Percentiles rank a stretch among this genome's conserved stretches.
Conservation (phyloP, 2,888 invertebrate genomes). For the Oegoconia quadripuncta region DNA sequence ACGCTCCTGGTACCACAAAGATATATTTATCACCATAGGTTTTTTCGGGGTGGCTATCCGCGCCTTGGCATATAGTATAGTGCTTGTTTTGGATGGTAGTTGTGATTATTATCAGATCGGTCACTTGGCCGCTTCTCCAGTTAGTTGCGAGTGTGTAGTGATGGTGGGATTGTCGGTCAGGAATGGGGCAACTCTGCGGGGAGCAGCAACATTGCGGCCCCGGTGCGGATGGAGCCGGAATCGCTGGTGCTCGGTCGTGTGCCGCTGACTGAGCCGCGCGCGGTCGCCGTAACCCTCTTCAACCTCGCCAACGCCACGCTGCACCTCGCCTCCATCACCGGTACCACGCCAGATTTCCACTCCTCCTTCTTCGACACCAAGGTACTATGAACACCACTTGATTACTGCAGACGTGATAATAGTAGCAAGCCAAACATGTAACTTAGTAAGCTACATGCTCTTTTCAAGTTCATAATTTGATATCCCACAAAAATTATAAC, state of each 20-base stretch:
- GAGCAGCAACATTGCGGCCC: conserved; percentile 27
- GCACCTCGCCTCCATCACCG: conserved; percentile 95
- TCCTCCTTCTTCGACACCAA: conserved; percentile 98
- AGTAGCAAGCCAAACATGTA: too few species aligned
- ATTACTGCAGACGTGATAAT: too few species aligned
- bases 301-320: conserved; percentile 94
- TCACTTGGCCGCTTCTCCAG: too few species aligned
- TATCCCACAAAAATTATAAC: too few species aligned
- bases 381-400: too few species aligned
- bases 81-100: not conserved
- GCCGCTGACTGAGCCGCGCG: conserved; percentile 92
- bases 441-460: too few species aligned
- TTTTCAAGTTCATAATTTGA: too few species aligned
- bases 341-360: conserved; percentile 96
- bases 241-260: conserved; percentile 78
- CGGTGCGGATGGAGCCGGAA: conserved; percentile 66
- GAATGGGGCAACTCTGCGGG: conserved; percentile 19
- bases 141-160: conserved; percentile 41
- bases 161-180: conserved; percentile 44
- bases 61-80: not conserved
- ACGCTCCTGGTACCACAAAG: too few species aligned
- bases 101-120: not conserved
- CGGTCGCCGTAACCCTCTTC: conserved; percentile 91
- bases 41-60: too few species aligned
- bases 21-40: too few species aligned